Evolutionary conservation across 2,113 vertebrate genomes (phyloP), one percentile per base, ranked within the genome.

Genomic region (Stomatorhinus ivindoensis): DNA sequence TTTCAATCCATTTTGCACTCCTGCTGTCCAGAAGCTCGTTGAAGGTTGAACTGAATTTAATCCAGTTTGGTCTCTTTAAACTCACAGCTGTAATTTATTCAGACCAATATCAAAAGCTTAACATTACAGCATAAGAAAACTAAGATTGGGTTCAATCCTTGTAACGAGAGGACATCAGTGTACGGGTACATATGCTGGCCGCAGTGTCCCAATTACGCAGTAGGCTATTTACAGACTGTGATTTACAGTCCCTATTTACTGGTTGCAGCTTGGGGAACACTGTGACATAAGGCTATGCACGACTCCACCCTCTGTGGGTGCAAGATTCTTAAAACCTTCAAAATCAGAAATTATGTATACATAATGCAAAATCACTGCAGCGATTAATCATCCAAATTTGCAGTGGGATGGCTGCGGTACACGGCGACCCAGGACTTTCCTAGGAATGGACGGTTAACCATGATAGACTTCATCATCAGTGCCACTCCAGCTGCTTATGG

Each of bases 211-310:
- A 53, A 9, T 53, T 53, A 53, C 19, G 48, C 27, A 87, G 48
- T 1, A 27, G 7, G 27, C 48, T 87, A 53, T 87, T 87, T 87
- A 39, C 31, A 0, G 50, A 87, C 27, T 53, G 50, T 87, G 85
- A 87, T 87, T 51, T 87, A 87, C 50, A n/a, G 27, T 51, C 13
- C 50, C 27, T 87, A 35, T 87, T 87, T 53, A 87, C 82, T 39
- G 50, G 48, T 8, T 53, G n/a, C 31, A 42, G 82, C 82, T 84
- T n/a, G 82, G 42, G 21, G 82, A 47, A 84, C 44, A 24, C 50
- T 27, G 10, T 51, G 85, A 87, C 85, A 53, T 87, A 35, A 27
- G 85, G 21, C 44, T 47, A 42, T 47, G 82, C 44, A 21, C 21
- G 47, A 46, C 42, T n/a, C 39, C 82, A 84, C 82, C 82, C 82